Percentiles rank a stretch among this genome's conserved stretches.
These are phyloP conservation scores for Drosophila quinaria DNA, from an alignment of 2,888 invertebrate species.

Conservation along the genomic window DNA sequence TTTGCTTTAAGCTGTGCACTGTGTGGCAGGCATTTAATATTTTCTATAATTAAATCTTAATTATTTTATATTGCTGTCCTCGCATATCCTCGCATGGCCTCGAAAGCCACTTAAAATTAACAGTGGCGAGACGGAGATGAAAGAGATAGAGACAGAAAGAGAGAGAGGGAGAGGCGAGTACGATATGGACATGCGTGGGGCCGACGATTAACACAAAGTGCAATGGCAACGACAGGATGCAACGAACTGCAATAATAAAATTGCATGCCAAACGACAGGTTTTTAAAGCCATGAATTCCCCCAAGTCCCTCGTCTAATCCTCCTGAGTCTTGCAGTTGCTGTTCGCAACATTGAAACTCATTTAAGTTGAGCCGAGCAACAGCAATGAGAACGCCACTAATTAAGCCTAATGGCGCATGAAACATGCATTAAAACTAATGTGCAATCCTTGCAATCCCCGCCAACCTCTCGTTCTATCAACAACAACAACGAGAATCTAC, in stretches of 20 bases:
- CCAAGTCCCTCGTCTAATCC: neutral
- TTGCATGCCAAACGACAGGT: slow-evolving; percentile 51
- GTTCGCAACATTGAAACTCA: slow-evolving; percentile 61
- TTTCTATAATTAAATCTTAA: slow-evolving; percentile 77
- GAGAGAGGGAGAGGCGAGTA: too few species aligned
- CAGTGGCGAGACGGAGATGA: neutral
- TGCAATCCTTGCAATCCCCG: slow-evolving; percentile 63
- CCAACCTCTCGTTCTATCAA: slow-evolving; percentile 4
- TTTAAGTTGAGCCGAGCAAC: slow-evolving; percentile 49
- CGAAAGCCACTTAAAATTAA: slow-evolving; percentile 41
- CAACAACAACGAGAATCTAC: neutral
- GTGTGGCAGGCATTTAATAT: slow-evolving; percentile 69
- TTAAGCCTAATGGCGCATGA: slow-evolving; percentile 81
- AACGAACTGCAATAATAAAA: slow-evolving; percentile 59
- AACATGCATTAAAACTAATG: slow-evolving; percentile 81
- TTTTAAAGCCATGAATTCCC: slow-evolving; percentile 25
- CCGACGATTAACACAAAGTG: slow-evolving; percentile 49
- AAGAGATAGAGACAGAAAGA: too few species aligned
- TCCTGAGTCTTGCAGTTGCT: slow-evolving; percentile 7
- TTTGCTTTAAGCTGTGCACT: slow-evolving; percentile 36
- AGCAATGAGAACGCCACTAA: slow-evolving; percentile 65
- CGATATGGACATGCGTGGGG: slow-evolving; percentile 16
- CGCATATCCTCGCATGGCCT: slow-evolving; percentile 15
- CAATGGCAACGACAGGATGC: slow-evolving; percentile 40
- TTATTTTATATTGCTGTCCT: slow-evolving; percentile 25